Evolutionary conservation across 2,888 invertebrate genomes (phyloP).

Genomic region (Ctena decussata): DNA sequence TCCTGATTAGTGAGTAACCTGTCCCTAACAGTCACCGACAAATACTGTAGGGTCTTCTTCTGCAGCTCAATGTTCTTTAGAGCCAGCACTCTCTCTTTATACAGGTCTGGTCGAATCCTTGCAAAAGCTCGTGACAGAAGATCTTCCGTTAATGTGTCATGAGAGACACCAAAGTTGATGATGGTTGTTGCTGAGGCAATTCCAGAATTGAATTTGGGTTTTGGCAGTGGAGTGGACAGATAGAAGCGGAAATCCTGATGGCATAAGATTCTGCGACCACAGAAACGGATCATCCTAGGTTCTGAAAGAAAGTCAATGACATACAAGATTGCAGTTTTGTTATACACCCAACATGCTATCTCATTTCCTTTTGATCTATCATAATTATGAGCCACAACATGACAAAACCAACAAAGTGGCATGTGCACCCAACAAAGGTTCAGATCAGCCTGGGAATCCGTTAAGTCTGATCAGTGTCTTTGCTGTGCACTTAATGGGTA

Average conservation of each 20-base stretch:
- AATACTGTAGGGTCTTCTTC: conserved; percentile 75
- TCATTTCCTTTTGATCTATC: too few species aligned
- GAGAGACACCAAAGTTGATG: conserved; percentile 84
- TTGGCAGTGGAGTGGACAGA: conserved; percentile 79
- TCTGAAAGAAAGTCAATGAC: too few species aligned
- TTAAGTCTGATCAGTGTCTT: too few species aligned
- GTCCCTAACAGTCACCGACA: conserved; percentile 77
- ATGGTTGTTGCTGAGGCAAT: conserved; percentile 83
- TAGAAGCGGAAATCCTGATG: conserved; percentile 84
- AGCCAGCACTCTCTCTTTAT: conserved; percentile 79
- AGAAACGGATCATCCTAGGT: conserved; percentile 84
- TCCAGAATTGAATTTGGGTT: conserved; percentile 82
- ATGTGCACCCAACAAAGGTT: too few species aligned
- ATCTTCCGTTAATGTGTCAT: conserved; percentile 85
- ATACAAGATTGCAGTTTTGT: too few species aligned
- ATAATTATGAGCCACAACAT: too few species aligned
- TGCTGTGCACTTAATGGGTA: too few species aligned
- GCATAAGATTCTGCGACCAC: conserved; percentile 84
- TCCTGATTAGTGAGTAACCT: conserved; percentile 77
- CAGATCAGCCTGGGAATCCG: too few species aligned
- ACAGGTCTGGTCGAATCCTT: conserved; percentile 82
- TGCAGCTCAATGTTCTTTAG: conserved; percentile 78
- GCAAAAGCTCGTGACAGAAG: conserved; percentile 84
- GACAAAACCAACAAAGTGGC: too few species aligned
- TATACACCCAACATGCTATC: too few species aligned